These are phyloP conservation scores for Caradrina kadenii DNA, from an alignment of 2,888 invertebrate species.

Conservation along the genomic window DNA sequence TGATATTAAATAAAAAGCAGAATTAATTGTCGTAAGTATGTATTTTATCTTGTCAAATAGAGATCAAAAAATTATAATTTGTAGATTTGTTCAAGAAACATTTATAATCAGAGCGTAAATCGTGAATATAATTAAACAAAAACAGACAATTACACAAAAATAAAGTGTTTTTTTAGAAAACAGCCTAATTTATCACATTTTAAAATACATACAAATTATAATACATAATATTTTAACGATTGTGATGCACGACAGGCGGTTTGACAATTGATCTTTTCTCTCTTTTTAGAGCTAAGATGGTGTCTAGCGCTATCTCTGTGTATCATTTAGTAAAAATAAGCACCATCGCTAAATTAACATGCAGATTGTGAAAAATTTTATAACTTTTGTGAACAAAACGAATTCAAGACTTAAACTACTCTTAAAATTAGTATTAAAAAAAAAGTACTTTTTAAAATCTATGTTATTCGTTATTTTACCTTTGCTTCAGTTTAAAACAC, in stretches of 20 bases:
- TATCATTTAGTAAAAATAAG: constrained; percentile 1
- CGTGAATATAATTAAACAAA: neutral
- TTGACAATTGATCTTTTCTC: neutral
- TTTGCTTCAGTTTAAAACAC: constrained; percentile 60
- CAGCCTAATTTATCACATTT: constrained; percentile 38
- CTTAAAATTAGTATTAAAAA: constrained; percentile 36
- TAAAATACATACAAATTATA: constrained; percentile 21
- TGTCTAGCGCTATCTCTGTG: constrained; percentile 3
- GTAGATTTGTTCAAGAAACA: constrained; percentile 15
- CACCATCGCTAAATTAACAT: constrained; percentile 8
- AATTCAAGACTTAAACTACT: constrained; percentile 37
- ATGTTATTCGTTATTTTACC: constrained; percentile 45
- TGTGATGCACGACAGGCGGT: constrained; percentile 3
- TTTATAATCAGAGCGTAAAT: constrained; percentile 16
- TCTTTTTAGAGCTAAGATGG: constrained; percentile 4
- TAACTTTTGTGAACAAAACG: constrained; percentile 18
- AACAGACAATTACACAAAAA: constrained; percentile 16
- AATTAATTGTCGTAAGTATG: constrained; percentile 24
- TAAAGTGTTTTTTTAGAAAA: constrained; percentile 23
- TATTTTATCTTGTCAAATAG: constrained; percentile 47
- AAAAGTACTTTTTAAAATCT: constrained; percentile 34
- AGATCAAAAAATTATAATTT: constrained; percentile 49
- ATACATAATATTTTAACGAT: constrained; percentile 14
- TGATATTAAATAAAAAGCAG: constrained; percentile 39
- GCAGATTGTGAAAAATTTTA: constrained; percentile 1